Evolutionary conservation across 2,888 invertebrate genomes (phyloP), one percentile per base, ranked within the genome.

Genomic region (Flexamia atlantica): DNA sequence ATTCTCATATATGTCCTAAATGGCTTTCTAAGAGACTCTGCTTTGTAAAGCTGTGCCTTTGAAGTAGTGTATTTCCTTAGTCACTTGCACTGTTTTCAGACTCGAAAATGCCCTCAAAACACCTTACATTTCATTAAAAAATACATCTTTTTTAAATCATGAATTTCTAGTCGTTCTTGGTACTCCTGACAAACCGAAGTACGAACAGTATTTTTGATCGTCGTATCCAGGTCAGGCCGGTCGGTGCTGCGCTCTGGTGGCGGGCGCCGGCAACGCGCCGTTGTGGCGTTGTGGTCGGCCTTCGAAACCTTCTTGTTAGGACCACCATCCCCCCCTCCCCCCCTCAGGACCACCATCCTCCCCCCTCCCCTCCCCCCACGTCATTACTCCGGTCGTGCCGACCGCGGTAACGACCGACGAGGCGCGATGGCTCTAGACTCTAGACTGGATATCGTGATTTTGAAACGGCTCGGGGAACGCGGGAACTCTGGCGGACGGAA

Each of bases 251-350:
- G n/a, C 46, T 50, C 76, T 50, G 50, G 76, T 46, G 76, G 7
- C 46, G n/a, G 76, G 46, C 12, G 5, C 50, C 14, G 23, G 72
- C 46, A 46, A 28, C 23, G 42, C 70, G 7, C 42, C 5, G 40
- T 10, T 50, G 76, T 46, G 76, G 28, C 5, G 40, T 10, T 50
- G 76, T 46, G 76, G 76, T 76, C 50, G 76, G 76, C 76, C 76
- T 76, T 76, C 76, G 36, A 50, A 36, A 28, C 76, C 76, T 72
- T 23, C 40, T 70, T 46, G 46, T 76, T 50, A 50, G 76, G 50
- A 28, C 46, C 70, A 36, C 70, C 36, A 36, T 64, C 64, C 64
- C 30, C 64, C 64, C 57, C 12, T 23, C 57, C 57, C 23, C 57
- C n/a, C n/a, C n/a, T 76, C 28, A 50, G 76, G 50, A 28, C 46